Base-by-base conservation (phyloP, 2,888 invertebrate species). In the Eristalis arbustorum region DNA sequence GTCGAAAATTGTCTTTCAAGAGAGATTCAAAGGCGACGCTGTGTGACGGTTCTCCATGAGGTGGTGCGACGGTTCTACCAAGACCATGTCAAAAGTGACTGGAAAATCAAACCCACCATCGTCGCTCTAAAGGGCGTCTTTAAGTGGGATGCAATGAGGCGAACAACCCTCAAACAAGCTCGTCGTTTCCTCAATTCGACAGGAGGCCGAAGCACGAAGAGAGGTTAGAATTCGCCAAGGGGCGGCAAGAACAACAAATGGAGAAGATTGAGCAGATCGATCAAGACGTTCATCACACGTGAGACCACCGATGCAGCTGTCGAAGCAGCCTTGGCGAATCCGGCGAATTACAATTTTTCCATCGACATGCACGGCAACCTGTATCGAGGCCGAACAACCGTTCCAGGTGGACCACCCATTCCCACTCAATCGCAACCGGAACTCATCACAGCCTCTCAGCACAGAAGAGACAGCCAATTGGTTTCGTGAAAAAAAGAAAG, bases 251-350 rank as follows among this genome's bases (percentile, higher is more conserved):
- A 89, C 89, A 92, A 89, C 89, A 91, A 49, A 90, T 94, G 28
- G 92, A 93, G 61, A 92, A 92, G 83, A 94, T 94, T 68, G 94
- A 95, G 25, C 93, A 94, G 82, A 92, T 93, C 62, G 94, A 95
- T 95, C 14, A 92, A 94, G 88, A 93, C 94, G 28, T 97, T 96
- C 90, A 96, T 98, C 73, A 96, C 96, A 0, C 93, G 93, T 13
- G 96, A 97, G 57, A 96, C 95, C 80, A 93, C 98, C 64, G 97
- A 98, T 89, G 94, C 94, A 76, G 97, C 96, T 1, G 97, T 98
- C 88, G 97, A 97, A 88, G 93, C 95, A 61, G 96, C 97, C 0
- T 90, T 98, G 13, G 95, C 95, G 3, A 95, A 95, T 90, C 94
- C 95, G 6, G 93, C 94, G 0, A 96, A 97, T 92, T 95, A 96